A percentile compares a stretch with the other conserved stretches of the same genome.
Evolutionary conservation across 2,888 invertebrate species (phyloP).

Genomic region (Apoderus coryli): DNA sequence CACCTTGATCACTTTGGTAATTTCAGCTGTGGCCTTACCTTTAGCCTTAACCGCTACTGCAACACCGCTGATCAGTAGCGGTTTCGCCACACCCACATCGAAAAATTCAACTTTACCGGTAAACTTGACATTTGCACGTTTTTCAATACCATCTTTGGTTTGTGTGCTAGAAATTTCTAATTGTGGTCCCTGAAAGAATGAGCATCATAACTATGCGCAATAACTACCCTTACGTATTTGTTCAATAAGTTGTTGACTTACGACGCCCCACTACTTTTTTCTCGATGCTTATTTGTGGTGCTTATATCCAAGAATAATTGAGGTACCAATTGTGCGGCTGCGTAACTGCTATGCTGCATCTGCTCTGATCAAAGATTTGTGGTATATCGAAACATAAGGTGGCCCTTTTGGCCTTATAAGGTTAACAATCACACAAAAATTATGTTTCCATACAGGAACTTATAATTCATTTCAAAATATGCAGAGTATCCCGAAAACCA

Average conservation of each 20-base stretch:
- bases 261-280: constrained; percentile 24
- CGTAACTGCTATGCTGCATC: too few relatives aligned
- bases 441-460: too few relatives aligned
- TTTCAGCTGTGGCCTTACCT: constrained; percentile 36
- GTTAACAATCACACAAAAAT: too few relatives aligned
- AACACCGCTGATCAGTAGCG: constrained; percentile 43
- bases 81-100: constrained; percentile 45
- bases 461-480: too few relatives aligned
- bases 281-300: constrained; percentile 13
- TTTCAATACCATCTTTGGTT: constrained; percentile 36
- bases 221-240: constrained; percentile 13
- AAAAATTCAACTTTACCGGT: constrained; percentile 56
- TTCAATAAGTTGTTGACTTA: constrained; percentile 28
- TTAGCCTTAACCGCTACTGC: constrained; percentile 39
- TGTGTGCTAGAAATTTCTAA: constrained; percentile 33
- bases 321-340: too few relatives aligned
- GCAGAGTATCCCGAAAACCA: too few relatives aligned
- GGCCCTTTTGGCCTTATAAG: too few relatives aligned
- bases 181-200: constrained; percentile 37
- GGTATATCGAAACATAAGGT: too few relatives aligned
- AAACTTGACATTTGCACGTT: constrained; percentile 44
- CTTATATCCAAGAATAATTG: too few relatives aligned
- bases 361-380: too few relatives aligned
- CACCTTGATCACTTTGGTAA: constrained; percentile 42
- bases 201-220: constrained; percentile 29